Percentiles rank a stretch among this genome's conserved stretches.
Evolutionary conservation across 2,113 vertebrate species (phyloP).

Genomic region (Cyprinodon variegatus): DNA sequence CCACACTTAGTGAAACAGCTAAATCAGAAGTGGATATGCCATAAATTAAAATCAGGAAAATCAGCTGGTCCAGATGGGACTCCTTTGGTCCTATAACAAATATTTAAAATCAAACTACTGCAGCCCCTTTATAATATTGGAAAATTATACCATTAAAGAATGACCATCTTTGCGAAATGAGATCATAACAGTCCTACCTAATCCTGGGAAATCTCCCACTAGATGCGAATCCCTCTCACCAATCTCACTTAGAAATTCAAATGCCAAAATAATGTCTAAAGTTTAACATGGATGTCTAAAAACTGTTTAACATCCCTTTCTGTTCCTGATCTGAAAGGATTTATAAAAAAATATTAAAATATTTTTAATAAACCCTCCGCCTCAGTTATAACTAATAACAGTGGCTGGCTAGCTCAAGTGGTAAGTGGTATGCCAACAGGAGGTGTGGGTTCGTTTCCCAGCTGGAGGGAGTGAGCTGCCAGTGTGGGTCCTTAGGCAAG

Average conservation of each 20-base stretch:
- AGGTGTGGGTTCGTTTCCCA: too few species aligned
- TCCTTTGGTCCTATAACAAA: not conserved
- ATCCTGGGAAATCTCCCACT: not conserved
- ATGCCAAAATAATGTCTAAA: constrained; percentile 6
- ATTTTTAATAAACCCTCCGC: too few species aligned
- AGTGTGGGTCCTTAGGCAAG: too few species aligned
- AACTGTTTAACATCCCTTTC: not conserved
- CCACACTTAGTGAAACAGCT: not conserved
- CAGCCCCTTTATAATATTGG: not conserved
- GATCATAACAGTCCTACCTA: not conserved
- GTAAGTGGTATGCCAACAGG: too few species aligned
- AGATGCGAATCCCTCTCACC: not conserved
- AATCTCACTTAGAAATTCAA: constrained; percentile 3
- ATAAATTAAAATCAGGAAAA: not conserved
- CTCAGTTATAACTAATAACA: too few species aligned
- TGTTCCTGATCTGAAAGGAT: not conserved
- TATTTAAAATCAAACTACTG: not conserved
- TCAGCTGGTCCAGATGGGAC: not conserved
- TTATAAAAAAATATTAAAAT: not conserved
- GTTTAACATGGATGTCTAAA: too few species aligned
- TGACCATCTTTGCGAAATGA: too few species aligned
- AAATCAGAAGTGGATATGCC: not conserved
- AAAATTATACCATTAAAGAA: accelerated
- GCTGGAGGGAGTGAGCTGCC: too few species aligned
- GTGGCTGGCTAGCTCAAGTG: too few species aligned